Conservation (phyloP, 23 tunicate genomes). For the Ciona savignyi region DNA sequence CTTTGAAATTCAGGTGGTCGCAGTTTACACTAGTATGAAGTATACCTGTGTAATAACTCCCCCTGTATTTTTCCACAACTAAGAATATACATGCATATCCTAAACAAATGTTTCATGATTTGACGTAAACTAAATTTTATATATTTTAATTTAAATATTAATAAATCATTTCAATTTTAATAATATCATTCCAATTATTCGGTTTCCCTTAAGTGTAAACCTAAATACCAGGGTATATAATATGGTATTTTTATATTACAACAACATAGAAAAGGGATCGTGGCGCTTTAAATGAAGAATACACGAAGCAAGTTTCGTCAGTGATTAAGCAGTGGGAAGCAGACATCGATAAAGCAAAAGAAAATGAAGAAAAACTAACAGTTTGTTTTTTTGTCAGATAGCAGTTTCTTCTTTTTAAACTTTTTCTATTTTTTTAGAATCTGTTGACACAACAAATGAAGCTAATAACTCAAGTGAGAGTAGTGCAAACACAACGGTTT, state of each 20-base stretch:
- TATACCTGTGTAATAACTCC: neutral
- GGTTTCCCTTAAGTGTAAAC: too few species aligned
- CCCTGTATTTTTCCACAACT: too few species aligned
- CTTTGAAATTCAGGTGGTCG: constrained; percentile 34
- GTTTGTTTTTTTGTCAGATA: constrained; percentile 9
- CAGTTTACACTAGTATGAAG: neutral
- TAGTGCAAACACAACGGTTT: constrained; percentile 59
- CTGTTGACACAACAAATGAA: constrained; percentile 60
- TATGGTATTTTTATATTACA: neutral
- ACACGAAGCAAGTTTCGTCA: constrained; percentile 44
- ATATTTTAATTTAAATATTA: too few species aligned
- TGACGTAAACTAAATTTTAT: too few species aligned
- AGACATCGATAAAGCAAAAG: constrained; percentile 59
- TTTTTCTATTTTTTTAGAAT: constrained; percentile 24
- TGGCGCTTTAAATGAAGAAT: constrained; percentile 41
- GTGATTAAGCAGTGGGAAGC: constrained; percentile 63
- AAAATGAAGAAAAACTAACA: constrained; percentile 68
- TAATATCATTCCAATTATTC: too few species aligned
- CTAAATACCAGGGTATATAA: too few species aligned
- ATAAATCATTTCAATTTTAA: too few species aligned
- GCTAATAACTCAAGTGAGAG: constrained; percentile 54
- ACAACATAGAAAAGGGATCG: constrained; percentile 32
- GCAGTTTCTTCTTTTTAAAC: neutral
- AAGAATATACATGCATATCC: too few species aligned
- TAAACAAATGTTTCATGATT: neutral